phyloP scores from a whole-genome alignment of 2,797 vertebrate genomes.

The Myioborus miniatus region DNA sequence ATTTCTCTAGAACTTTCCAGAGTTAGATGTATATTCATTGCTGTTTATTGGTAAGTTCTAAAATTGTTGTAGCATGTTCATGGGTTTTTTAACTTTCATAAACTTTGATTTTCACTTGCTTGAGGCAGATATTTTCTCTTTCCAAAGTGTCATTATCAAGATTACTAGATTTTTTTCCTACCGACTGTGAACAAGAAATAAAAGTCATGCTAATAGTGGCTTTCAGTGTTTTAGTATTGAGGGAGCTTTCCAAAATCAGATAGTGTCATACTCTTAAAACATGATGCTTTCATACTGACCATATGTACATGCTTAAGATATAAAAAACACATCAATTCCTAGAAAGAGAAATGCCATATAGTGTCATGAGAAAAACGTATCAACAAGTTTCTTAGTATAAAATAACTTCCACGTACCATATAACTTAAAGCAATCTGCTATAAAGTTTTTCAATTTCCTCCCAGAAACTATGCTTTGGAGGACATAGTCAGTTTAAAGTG shows the following conservation, averaged over 20 bases:
- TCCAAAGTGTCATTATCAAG: background rate
- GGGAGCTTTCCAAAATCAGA: background rate
- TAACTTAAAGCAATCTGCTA: background rate
- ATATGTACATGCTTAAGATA: background rate
- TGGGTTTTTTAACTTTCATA: background rate
- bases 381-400: background rate
- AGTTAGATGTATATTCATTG: background rate
- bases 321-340: rapidly evolving
- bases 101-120: background rate
- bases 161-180: background rate
- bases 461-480: background rate
- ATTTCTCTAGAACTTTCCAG: background rate
- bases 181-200: background rate
- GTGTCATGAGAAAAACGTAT: background rate
- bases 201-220: rapidly evolving
- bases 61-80: background rate
- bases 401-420: background rate
- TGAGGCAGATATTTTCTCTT: background rate
- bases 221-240: background rate
- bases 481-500: background rate
- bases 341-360: rapidly evolving
- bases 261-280: background rate
- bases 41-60: background rate
- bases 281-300: background rate
- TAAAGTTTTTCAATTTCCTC: background rate